Percentiles rank a stretch among this genome's conserved stretches.
These are phyloP conservation scores for Pygoscelis adeliae DNA, from an alignment of 2,113 vertebrate genomes.

Conservation along the genomic window DNA sequence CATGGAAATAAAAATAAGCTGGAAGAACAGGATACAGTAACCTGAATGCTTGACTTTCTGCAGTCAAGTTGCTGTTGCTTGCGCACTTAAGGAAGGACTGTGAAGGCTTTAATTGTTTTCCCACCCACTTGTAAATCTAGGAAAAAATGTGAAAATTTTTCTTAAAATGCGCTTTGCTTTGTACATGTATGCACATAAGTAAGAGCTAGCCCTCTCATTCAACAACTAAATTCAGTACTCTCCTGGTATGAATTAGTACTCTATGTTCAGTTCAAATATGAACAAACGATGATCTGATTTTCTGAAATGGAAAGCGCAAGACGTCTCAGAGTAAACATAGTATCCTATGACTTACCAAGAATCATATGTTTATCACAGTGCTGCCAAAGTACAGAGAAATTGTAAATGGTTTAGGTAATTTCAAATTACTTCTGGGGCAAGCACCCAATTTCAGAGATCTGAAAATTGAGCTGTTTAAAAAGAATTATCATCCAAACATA, in stretches of 20 bases:
- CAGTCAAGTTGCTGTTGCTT: background rate
- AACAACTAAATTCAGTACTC: background rate
- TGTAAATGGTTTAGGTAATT: conserved; percentile 50
- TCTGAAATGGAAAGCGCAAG: conserved; percentile 44
- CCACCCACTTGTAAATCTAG: background rate
- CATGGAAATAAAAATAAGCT: background rate
- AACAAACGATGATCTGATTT: conserved; percentile 32
- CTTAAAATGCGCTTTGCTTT: background rate
- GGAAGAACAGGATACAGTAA: background rate
- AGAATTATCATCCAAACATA: background rate
- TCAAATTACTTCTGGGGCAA: conserved; percentile 45
- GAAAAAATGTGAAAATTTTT: background rate
- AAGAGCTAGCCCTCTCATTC: background rate
- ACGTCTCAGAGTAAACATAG: conserved; percentile 45
- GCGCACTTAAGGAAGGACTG: background rate
- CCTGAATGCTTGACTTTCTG: background rate
- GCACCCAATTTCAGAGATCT: conserved; percentile 51
- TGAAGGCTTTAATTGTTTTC: background rate
- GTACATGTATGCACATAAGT: background rate
- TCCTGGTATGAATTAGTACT: background rate
- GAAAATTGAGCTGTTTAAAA: conserved; percentile 38
- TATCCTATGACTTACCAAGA: conserved; percentile 45
- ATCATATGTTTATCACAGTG: conserved; percentile 39
- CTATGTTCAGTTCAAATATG: background rate
- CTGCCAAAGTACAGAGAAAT: conserved; percentile 32